phyloP scores from a whole-genome alignment of 1,140 invertebrate genomes.

The Phymastichus coffea region DNA sequence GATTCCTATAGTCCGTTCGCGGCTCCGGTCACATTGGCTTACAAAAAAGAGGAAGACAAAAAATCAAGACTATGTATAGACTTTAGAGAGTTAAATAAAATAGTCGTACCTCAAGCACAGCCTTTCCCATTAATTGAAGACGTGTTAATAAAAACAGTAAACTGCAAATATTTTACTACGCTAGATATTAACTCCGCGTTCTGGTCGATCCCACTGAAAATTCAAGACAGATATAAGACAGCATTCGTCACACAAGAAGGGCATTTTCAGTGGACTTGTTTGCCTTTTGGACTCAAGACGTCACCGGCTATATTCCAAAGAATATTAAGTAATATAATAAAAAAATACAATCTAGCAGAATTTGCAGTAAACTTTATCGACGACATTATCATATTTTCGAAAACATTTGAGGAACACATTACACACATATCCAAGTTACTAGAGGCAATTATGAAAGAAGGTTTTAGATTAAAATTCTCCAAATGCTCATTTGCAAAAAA shows the following conservation, averaged over 20 bases:
- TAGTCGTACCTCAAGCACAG: too few species aligned
- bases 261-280: too few species aligned
- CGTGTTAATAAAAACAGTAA: too few species aligned
- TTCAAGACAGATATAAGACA: background rate
- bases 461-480: slow-evolving; percentile 30
- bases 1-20: too few species aligned
- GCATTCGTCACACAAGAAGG: too few species aligned
- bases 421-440: background rate
- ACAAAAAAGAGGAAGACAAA: too few species aligned
- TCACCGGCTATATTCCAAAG: background rate
- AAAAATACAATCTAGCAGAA: background rate
- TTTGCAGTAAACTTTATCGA: background rate
- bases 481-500: background rate
- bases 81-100: too few species aligned
- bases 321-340: background rate
- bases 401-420: background rate
- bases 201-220: background rate
- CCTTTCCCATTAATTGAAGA: too few species aligned
- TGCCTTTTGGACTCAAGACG: background rate
- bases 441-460: slow-evolving; percentile 22
- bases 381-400: background rate
- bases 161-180: background rate
- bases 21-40: too few species aligned
- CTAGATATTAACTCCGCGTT: background rate
- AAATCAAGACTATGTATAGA: too few species aligned